A percentile compares a stretch with the other conserved stretches of the same genome.
Conservation (phyloP, 2,888 invertebrate species). For the Altica lythri region DNA sequence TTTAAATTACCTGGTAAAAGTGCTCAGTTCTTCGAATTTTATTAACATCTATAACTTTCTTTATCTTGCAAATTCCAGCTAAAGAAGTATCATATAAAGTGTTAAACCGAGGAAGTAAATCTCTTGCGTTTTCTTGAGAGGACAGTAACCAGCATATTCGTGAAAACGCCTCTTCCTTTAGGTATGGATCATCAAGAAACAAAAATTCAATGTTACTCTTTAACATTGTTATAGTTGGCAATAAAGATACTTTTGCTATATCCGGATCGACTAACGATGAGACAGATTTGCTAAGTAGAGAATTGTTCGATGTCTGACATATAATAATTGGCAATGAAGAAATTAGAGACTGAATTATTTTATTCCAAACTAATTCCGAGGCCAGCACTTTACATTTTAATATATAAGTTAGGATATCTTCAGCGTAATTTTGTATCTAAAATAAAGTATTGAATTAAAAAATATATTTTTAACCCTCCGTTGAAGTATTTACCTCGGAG, state of each 20-base stretch:
- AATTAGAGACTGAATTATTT: constrained; percentile 63
- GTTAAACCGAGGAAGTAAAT: constrained; percentile 59
- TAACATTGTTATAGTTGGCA: constrained; percentile 62
- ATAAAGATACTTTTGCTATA: constrained; percentile 63
- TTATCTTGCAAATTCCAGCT: constrained; percentile 56
- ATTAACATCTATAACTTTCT: constrained; percentile 52
- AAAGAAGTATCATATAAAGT: constrained; percentile 58
- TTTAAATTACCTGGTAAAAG: constrained; percentile 54
- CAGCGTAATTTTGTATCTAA: constrained; percentile 63
- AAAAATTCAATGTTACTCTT: constrained; percentile 60
- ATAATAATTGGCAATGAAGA: constrained; percentile 67
- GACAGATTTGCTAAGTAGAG: constrained; percentile 63
- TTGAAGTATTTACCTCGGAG: constrained; percentile 48
- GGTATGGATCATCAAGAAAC: constrained; percentile 53
- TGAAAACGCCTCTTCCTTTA: constrained; percentile 60
- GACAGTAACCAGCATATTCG: constrained; percentile 61
- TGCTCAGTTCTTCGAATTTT: constrained; percentile 48
- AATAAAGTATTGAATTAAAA: constrained; percentile 3
- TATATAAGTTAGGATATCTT: constrained; percentile 66
- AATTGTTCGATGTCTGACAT: constrained; percentile 62
- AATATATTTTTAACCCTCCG: constrained; percentile 9
- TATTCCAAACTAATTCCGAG: constrained; percentile 66
- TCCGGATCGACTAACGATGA: constrained; percentile 69
- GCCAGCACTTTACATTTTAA: constrained; percentile 68
- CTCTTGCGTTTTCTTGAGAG: constrained; percentile 55